These are phyloP conservation scores for Gadus chalcogrammus DNA, from an alignment of 2,113 vertebrate genomes.

Conservation along the genomic window DNA sequence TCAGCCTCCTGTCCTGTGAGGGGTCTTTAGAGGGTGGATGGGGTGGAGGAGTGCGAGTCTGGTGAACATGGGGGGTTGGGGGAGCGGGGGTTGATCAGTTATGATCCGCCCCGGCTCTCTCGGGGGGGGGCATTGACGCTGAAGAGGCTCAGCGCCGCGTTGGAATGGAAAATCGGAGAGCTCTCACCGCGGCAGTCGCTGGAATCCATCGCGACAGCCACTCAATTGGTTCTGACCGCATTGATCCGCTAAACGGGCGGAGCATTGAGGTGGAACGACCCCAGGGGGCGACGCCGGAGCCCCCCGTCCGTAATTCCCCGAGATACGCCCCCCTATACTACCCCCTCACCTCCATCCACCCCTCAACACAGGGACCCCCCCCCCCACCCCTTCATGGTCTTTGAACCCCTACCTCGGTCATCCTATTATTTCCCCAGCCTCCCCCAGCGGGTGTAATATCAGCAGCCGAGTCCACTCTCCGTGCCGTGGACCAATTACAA, in stretches of 20 bases:
- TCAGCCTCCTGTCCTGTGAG: slow-evolving; percentile 37
- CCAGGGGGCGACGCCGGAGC: slow-evolving; percentile 44
- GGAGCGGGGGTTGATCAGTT: slow-evolving; percentile 31
- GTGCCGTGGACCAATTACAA: slow-evolving; percentile 56
- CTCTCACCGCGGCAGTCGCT: slow-evolving; percentile 33
- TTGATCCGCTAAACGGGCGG: slow-evolving; percentile 35
- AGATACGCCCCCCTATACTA: neutral
- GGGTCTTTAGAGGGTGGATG: slow-evolving; percentile 11
- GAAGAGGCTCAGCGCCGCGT: slow-evolving; percentile 57
- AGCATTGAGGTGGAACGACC: slow-evolving; percentile 39
- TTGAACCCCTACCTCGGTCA: neutral
- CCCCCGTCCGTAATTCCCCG: slow-evolving; percentile 43
- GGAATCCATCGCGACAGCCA: slow-evolving; percentile 48
- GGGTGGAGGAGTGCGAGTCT: slow-evolving; percentile 4
- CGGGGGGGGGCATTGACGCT: slow-evolving; percentile 51
- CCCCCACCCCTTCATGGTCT: neutral
- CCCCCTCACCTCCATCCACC: neutral
- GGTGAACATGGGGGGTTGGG: neutral
- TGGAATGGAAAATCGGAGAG: slow-evolving; percentile 59
- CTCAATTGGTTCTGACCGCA: slow-evolving; percentile 53
- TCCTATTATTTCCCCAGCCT: slow-evolving; percentile 51
- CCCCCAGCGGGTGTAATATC: slow-evolving; percentile 32
- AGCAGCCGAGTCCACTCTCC: slow-evolving; percentile 18
- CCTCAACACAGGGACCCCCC: neutral
- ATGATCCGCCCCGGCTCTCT: slow-evolving; percentile 24